These are phyloP conservation scores for Microctonus aethiopoides DNA, from an alignment of 2,888 invertebrate genomes.

Conservation along the genomic window DNA sequence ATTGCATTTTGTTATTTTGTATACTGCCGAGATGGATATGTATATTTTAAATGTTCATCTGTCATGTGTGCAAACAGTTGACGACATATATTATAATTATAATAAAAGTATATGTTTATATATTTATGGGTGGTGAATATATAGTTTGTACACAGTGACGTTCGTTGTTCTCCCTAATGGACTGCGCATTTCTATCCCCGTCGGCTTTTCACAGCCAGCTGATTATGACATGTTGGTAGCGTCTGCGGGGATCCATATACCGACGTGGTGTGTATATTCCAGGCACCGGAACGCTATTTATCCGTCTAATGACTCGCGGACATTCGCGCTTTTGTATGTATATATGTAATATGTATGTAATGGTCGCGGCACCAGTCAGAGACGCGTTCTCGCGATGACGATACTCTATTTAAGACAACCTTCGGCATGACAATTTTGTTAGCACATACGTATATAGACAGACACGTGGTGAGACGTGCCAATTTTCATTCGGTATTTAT, in stretches of 20 bases:
- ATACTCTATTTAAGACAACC: constrained; percentile 8
- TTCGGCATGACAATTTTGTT: background rate
- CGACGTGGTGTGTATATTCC: constrained; percentile 50
- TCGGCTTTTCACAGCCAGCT: constrained; percentile 64
- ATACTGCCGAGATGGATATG: background rate
- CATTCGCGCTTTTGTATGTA: constrained; percentile 44
- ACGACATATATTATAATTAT: constrained; percentile 12
- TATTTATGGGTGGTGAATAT: constrained; percentile 36
- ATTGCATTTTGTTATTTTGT: background rate
- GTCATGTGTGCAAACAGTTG: constrained; percentile 17
- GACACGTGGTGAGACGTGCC: no score
- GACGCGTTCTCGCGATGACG: background rate
- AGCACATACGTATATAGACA: no score
- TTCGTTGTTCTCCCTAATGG: constrained; percentile 64
- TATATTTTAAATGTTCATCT: constrained; percentile 8
- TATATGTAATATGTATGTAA: background rate
- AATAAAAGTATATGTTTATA: constrained; percentile 22
- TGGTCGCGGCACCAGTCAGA: background rate
- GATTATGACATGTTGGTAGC: constrained; percentile 65
- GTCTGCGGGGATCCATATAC: constrained; percentile 55
- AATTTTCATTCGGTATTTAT: background rate
- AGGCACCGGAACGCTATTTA: constrained; percentile 64
- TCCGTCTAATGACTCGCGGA: constrained; percentile 64
- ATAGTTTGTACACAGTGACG: constrained; percentile 47
- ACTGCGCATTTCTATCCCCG: constrained; percentile 58